Base-by-base conservation (phyloP, 2,113 vertebrate genomes). In the Emydocephalus ijimae region DNA sequence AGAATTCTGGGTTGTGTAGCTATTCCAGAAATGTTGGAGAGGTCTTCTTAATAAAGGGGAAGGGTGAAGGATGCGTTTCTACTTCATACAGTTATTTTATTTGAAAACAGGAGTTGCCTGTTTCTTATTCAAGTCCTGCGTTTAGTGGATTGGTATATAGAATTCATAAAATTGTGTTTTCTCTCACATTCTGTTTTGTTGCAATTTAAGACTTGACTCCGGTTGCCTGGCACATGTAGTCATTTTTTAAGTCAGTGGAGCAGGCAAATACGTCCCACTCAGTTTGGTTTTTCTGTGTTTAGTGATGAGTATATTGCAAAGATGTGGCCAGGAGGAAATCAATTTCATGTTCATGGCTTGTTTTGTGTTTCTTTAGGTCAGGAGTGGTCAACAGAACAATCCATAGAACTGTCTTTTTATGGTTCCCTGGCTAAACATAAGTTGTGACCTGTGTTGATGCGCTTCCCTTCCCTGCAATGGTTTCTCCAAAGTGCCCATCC, bases 161-260 rank as follows among this genome's bases (percentile, higher is more conserved):
- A 86, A 86, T 86, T 57, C 34, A 59, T 86, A 61, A 88, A 64
- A 50, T 18, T 10, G 10, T 12, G 56, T 43, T 93, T 87, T 55
- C 56, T 59, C 55, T 29, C 29, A 50, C 64, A 54, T 43, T 52
- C 74, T 52, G 24, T 81, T 88, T 92, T 45, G 24, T 92, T 54
- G n/a, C 59, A 92, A 45, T 89, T 89, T 74, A 39, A 86, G n/a
- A 15, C 74, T 93, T n/a, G 43, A 5, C 21, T n/a, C 55, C 6
- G 18, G 74, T 15, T 43, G 23, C 56, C 45, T 86, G 43, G 24
- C 48, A 29, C 89, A 34, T 90, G 55, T 88, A 64, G 45, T 93
- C 45, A 93, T 86, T 64, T 86, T 87, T 89, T 48, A 89, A 87
- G 21, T 64, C 88, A 93, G n/a, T 81, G 64, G 91, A 89, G 91